Percentiles rank a stretch among this genome's conserved stretches.
These are phyloP conservation scores for Drosophila gunungcola DNA, from an alignment of 1,140 invertebrate genomes.

Conservation along the genomic window DNA sequence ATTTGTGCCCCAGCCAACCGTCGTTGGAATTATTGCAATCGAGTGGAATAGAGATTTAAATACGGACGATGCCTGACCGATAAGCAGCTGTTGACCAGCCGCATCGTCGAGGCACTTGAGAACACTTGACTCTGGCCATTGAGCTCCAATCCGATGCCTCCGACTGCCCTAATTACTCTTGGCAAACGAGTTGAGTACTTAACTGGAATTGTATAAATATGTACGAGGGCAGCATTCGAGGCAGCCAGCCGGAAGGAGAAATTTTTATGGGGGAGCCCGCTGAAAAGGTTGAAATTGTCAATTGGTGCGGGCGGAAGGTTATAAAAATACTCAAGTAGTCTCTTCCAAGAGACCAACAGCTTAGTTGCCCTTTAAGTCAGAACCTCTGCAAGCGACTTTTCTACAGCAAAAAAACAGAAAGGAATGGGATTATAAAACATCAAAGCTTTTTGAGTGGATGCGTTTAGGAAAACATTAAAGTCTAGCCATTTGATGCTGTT, in stretches of 20 bases:
- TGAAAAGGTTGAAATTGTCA: slow-evolving; percentile 34
- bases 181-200: slow-evolving; percentile 45
- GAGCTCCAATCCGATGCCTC: slow-evolving; percentile 36
- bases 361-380: slow-evolving; percentile 18
- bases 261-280: background rate
- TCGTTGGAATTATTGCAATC: background rate
- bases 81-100: slow-evolving; percentile 49
- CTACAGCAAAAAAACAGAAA: slow-evolving; percentile 3
- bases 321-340: slow-evolving; percentile 11
- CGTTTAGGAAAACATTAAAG: slow-evolving; percentile 68
- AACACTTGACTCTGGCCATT: slow-evolving; percentile 55
- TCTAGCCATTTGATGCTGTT: slow-evolving; percentile 57
- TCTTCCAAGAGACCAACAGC: slow-evolving; percentile 12
- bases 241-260: slow-evolving; percentile 7
- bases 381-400: slow-evolving; percentile 27
- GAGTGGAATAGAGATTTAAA: slow-evolving; percentile 10
- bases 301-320: slow-evolving; percentile 10
- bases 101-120: slow-evolving; percentile 23
- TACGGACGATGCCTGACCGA: slow-evolving; percentile 6
- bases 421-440: slow-evolving; percentile 44
- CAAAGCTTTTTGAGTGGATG: slow-evolving; percentile 72
- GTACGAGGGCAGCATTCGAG: background rate
- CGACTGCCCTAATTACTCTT: slow-evolving; percentile 54
- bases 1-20: slow-evolving; percentile 4
- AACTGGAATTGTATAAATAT: slow-evolving; percentile 36